These are phyloP conservation scores for Hydroisotoma schaefferi DNA, from an alignment of 2,888 invertebrate genomes.

Conservation along the genomic window DNA sequence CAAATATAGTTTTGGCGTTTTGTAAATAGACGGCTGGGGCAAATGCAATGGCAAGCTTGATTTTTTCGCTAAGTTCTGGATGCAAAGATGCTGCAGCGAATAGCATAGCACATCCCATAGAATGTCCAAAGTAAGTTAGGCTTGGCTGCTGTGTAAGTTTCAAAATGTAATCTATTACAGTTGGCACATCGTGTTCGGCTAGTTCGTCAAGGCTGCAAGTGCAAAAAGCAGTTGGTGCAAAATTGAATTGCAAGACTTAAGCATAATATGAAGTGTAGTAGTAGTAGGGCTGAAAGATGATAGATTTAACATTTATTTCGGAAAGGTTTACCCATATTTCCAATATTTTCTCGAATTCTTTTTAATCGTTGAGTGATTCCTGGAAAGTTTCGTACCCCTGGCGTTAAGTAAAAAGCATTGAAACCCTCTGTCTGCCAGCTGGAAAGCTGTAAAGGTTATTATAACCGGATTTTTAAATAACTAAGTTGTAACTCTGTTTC, in stretches of 20 bases:
- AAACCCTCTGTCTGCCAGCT: constrained; percentile 4
- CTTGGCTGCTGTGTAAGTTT: neutral
- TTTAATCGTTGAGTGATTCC: neutral
- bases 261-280: no score
- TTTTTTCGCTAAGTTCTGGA: neutral
- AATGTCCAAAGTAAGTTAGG: constrained; percentile 5
- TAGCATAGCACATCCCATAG: neutral
- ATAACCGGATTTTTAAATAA: neutral
- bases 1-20: neutral
- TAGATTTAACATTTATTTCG: neutral
- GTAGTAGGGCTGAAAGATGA: no score
- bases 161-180: constrained; percentile 1
- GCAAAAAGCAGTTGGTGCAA: no score
- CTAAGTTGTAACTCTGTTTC: no score
- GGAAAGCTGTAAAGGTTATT: neutral
- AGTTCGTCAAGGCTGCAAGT: neutral
- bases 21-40: constrained; percentile 1
- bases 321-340: neutral
- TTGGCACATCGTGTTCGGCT: neutral
- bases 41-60: constrained; percentile 4
- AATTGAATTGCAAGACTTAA: no score
- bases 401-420: neutral
- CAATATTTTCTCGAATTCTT: constrained; percentile 1
- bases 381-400: neutral
- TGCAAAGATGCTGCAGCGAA: neutral